Evolutionary conservation across 92 coral and sea anemone species (phyloP), one percentile per base, ranked within the genome.

Genomic region (Epizoanthus scotinus): DNA sequence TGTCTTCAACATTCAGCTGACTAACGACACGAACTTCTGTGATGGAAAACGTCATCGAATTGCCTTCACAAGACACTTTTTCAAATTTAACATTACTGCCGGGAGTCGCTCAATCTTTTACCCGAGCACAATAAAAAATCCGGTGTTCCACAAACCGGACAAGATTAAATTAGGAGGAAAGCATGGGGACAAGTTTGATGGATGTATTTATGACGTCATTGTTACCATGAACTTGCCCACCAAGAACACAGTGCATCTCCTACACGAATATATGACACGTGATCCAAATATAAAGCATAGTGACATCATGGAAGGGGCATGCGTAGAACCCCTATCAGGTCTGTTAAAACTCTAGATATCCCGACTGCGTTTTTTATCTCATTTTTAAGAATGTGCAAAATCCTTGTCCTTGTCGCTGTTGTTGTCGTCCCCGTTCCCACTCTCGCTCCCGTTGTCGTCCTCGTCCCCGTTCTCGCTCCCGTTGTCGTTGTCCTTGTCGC

Each of bases 171-270:
- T 75, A 24, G 81, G 81, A 59, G 81, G 81, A 36, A 56, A 22
- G 0, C 81, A 22, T 38, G 67, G 49, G 2, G 22, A 31, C 68
- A 75, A 75, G 38, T 75, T 59, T 59, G 67, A 75, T 22, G 81
- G 81, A 38, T 75, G 81, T 59, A 34, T 75, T 38, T 75, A 75
- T 59, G 69, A 75, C 49, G 81, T 75, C 81, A 75, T 8, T 15
- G 56, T 75, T 75, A 10, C 18, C 44, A 75, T 75, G 61, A 40
- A 75, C 47, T 47, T 47, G 52, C 52, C 52, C 1, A 47, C 52
- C 52, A 47, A 47, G 52, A 47, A 47, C 17, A 47, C 52, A 47
- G 52, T 47, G 52, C 52, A 47, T 47, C 52, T 47, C 12, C 52
- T 47, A 10, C 52, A 47, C 14, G 10, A 47, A 15, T 10, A 47